Base-by-base conservation (phyloP, 2,888 invertebrate genomes). In the Troides aeacus region DNA sequence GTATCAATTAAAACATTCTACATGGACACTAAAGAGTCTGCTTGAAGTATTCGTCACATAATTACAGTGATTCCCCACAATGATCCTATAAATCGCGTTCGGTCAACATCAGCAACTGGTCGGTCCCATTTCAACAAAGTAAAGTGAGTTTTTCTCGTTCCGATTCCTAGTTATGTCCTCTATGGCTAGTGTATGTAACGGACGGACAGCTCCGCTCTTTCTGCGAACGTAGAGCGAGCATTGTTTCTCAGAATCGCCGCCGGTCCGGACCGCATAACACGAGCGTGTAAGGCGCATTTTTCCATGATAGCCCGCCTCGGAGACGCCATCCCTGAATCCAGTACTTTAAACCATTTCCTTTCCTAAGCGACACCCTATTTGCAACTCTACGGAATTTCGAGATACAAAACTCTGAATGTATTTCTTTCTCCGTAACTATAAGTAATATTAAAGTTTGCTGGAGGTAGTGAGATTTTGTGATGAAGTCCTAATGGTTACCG, bases 231-330 rank as follows among this genome's bases (percentile, higher is more conserved):
- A 81, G 84, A 81, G 77, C 80, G 81, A 81, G 82, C 84, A 89
- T 92, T 92, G 91, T 90, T 92, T 92, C 91, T 91, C 58, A 78
- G 92, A 92, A 92, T 78, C 81, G 81, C 83, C 79, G 84, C 87
- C 81, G 80, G 64, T 84, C 81, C 82, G 76, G 82, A 86, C 88
- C 79, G 79, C 90, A 90, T 89, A 84, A 82, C 87, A 77, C 74
- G 42, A 72, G 78, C 80, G 66, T 79, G 75, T 79, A 89, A 84
- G 81, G 85, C 74, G 71, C 81, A 87, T 81, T 84, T 84, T 88
- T 78, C 85, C 74, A 68, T 74, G 79, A 75, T 80, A 78, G 70
- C 75, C 74, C 82, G 80, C 73, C 84, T 74, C 69, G 66, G 72
- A 81, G 84, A 85, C 86, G 85, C 86, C 85, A 84, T 83, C 86